Base-by-base conservation (phyloP, 2,113 vertebrate genomes). In the Dolichallabes microphthalmus region DNA sequence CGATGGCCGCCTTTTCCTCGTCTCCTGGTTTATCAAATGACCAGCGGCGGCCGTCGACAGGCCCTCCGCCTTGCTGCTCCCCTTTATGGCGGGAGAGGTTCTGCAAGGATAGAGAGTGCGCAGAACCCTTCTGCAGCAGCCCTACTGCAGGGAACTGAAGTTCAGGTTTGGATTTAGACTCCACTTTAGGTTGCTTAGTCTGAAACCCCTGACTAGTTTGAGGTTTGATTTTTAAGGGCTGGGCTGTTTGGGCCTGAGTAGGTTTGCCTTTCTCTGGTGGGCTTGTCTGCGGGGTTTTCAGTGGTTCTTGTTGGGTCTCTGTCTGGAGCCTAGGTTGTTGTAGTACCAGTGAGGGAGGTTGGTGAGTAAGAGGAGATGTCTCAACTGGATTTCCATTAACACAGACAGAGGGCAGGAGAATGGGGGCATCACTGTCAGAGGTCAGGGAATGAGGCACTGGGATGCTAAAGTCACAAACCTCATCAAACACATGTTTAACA, bases 361-460 rank as follows among this genome's bases (percentile, higher is more conserved):
- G 88, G 64, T 89, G 88, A 69, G 88, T 89, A 19, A 89, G 88
- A 68, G 88, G 88, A 80, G 88, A 89, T 0, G 88, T 88, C 82
- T 97, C 95, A 14, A 96, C 89, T 32, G 98, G 96, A 94, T 96
- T 97, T 86, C 97, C 97, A 0, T 98, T 98, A 90, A 97, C 93
- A 57, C 95, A 97, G n/a, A 96, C 92, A 0, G 94, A 94, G 1
- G 95, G 96, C 4, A 92, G 90, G 2, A 92, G 89, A 15, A 95
- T 93, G 52, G 55, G 71, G 0, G 91, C 91, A 15, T 93, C 91
- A 84, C 86, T 92, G 20, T 90, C 93, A 6, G 88, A 12, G 0
- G 85, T 86, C 57, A 89, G 74, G 7, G 93, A 89, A 82, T 93
- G 93, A 80, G 90, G 94, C 81, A 91, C 91, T 69, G 90, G 87